These are phyloP conservation scores for Scaptomyza hsui DNA, from an alignment of 1,140 invertebrate genomes.

Conservation along the genomic window DNA sequence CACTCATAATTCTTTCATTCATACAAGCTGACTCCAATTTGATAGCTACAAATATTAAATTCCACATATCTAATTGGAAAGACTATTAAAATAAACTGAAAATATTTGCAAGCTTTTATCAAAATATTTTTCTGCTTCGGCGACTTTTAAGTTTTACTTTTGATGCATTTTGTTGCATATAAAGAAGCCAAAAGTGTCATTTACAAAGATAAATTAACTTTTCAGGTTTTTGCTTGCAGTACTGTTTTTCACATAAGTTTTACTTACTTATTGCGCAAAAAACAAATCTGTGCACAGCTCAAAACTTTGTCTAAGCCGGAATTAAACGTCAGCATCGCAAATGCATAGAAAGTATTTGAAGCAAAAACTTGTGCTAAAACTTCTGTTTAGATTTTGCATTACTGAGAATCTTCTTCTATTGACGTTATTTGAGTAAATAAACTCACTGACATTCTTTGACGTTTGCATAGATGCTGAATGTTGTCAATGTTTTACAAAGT, in stretches of 20 bases:
- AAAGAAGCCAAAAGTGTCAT: constrained; percentile 2
- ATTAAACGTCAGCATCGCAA: constrained; percentile 16
- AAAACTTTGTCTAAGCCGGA: constrained; percentile 19
- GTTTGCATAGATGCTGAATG: background rate
- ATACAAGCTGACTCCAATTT: background rate
- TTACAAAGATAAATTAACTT: constrained; percentile 2
- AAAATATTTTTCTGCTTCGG: background rate
- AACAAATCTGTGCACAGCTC: constrained; percentile 10
- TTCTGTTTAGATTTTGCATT: constrained; percentile 14
- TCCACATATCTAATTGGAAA: too few relatives aligned
- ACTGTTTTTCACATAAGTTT: constrained; percentile 12
- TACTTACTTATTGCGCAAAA: background rate
- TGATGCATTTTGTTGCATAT: background rate
- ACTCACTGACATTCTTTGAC: constrained; percentile 2
- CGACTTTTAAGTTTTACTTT: background rate
- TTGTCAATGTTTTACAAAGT: constrained; percentile 14
- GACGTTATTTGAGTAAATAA: constrained; percentile 8
- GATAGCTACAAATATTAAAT: background rate
- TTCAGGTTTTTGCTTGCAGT: background rate
- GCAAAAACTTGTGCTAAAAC: constrained; percentile 14
- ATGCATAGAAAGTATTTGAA: constrained; percentile 18
- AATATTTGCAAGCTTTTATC: background rate
- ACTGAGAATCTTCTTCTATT: background rate
- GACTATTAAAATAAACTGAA: too few relatives aligned
- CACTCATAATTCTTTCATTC: background rate